phyloP scores from a whole-genome alignment of 2,888 invertebrate species.

The Scaeva pyrastri region DNA sequence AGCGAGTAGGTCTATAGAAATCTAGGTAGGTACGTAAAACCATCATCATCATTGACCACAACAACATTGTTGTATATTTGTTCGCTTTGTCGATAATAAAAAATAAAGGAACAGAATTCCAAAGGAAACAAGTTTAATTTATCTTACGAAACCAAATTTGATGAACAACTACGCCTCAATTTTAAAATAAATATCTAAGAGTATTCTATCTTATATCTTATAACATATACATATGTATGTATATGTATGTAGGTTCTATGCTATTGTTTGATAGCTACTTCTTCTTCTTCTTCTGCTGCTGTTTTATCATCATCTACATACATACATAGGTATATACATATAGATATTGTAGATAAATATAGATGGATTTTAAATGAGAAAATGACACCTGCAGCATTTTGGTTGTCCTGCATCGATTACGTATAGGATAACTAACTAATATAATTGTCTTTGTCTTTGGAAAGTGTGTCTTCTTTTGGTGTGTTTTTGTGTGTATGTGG shows the following conservation, averaged over 20 bases:
- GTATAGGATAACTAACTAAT: conserved; percentile 42
- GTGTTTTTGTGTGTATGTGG: background rate
- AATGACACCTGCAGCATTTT: conserved; percentile 44
- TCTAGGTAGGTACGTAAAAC: no score
- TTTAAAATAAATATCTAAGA: conserved; percentile 32
- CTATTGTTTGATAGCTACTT: background rate
- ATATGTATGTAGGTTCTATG: background rate
- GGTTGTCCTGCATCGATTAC: conserved; percentile 48
- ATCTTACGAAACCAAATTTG: conserved; percentile 12
- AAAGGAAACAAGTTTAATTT: conserved; percentile 26
- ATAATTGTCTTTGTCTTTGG: conserved; percentile 39
- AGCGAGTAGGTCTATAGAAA: no score
- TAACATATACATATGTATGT: background rate
- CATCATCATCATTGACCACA: background rate
- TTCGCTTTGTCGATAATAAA: conserved; percentile 1
- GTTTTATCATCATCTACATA: background rate
- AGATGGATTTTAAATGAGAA: conserved; percentile 35
- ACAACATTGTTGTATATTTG: background rate
- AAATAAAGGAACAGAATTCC: background rate
- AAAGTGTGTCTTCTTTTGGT: background rate
- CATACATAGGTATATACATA: no score
- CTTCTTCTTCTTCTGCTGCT: background rate
- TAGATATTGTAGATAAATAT: no score
- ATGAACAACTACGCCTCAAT: conserved; percentile 23
- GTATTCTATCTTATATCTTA: no score